Percentiles rank a stretch among this genome's conserved stretches.
phyloP scores from a whole-genome alignment of 2,888 invertebrate genomes.

The Helobdella robusta region DNA sequence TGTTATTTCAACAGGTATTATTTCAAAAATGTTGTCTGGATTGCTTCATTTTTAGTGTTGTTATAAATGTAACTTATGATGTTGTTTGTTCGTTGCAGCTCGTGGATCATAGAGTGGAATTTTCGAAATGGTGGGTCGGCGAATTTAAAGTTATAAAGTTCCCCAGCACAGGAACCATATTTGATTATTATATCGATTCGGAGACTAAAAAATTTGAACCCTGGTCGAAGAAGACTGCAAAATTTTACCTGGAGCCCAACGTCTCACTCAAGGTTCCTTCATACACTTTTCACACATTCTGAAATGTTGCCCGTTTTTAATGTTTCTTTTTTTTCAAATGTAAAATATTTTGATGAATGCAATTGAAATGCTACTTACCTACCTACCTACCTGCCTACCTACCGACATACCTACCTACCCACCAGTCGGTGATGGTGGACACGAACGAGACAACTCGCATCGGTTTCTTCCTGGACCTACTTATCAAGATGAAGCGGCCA shows the following conservation, averaged over 20 bases:
- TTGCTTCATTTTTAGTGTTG: neutral
- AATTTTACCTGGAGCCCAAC: conserved; percentile 83
- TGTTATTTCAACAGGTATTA: no score
- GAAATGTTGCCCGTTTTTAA: neutral
- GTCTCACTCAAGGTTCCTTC: conserved; percentile 67
- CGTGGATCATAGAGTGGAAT: conserved; percentile 82
- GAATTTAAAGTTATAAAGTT: conserved; percentile 91
- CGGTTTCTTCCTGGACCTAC: conserved; percentile 74
- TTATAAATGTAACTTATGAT: neutral
- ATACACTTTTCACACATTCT: neutral
- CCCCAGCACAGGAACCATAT: conserved; percentile 79
- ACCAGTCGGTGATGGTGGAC: conserved; percentile 80
- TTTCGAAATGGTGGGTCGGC: conserved; percentile 93
- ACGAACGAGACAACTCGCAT: conserved; percentile 85
- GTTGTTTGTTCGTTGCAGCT: conserved; percentile 55
- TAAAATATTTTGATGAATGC: neutral
- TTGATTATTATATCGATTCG: conserved; percentile 82
- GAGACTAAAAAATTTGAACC: conserved; percentile 79
- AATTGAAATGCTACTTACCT: no score
- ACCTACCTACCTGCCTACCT: no score
- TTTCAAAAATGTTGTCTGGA: no score
- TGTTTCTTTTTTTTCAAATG: neutral
- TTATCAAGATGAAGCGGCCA: conserved; percentile 78
- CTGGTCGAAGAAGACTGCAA: conserved; percentile 78
- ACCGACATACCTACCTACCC: no score